Evolutionary conservation across 2,113 vertebrate genomes (phyloP), one percentile per base, ranked within the genome.

Genomic region (Nothobranchius furzeri): DNA sequence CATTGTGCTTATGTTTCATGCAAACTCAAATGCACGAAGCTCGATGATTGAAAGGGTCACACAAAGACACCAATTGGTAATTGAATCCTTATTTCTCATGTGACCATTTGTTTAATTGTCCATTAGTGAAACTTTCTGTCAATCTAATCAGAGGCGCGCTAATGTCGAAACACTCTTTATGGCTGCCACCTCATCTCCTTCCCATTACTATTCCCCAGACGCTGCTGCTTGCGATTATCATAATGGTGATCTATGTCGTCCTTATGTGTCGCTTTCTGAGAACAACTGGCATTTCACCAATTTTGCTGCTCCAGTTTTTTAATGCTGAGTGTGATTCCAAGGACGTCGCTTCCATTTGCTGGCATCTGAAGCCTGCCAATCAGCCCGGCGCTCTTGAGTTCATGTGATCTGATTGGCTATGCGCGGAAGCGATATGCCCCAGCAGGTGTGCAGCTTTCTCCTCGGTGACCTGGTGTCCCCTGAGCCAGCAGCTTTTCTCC

Each of bases 171-270:
- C 82, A 81, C 77, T 76, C 74, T 88, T 91, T 83, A 89, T 85
- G 61, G 71, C 84, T 65, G 84, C 81, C 83, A 88, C 85, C 85
- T 90, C 85, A 90, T 91, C 88, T 83, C 84, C 83, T 86, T 83
- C 82, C 88, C 85, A 89, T 91, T 90, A 89, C 88, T 82, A 88
- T 89, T 91, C 88, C 88, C 87, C 78, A 78, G 85, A 87, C 77
- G 64, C 73, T 57, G 65, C 82, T 9, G 76, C 71, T 83, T 68
- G 79, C 81, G 83, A 89, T 89, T 85, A 88, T 87, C 88, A 87
- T 90, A 89, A 90, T 88, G 85, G 85, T 91, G 87, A 88, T 90
- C 78, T 84, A 89, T 87, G 85, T 83, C 76, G 87, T 89, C 87
- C 88, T 89, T 89, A 83, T n/a, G 76, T 90, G 87, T 85, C 79